Percentiles rank a stretch among this genome's conserved stretches.
These are phyloP conservation scores for Pithys albifrons DNA, from an alignment of 2,113 vertebrate genomes.

Conservation along the genomic window DNA sequence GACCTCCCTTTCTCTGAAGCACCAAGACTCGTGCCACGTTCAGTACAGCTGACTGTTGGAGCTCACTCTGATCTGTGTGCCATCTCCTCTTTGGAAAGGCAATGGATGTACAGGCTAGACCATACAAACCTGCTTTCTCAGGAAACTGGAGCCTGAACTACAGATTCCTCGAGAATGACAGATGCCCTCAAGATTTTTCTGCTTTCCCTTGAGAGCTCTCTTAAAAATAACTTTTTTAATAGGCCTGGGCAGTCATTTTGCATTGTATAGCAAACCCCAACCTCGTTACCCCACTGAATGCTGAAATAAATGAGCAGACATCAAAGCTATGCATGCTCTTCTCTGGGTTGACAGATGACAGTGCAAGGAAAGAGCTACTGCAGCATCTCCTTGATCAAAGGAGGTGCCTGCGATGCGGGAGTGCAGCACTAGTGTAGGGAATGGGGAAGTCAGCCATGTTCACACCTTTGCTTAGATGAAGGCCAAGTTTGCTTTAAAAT, in stretches of 20 bases:
- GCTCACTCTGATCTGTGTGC: not conserved
- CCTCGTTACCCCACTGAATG: not conserved
- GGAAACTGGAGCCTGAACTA: not conserved
- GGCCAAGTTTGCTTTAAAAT: not conserved
- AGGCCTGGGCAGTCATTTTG: slow-evolving; percentile 4
- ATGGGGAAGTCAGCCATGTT: not conserved
- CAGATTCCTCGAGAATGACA: not conserved
- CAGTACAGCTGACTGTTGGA: not conserved
- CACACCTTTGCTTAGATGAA: not conserved
- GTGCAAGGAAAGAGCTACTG: not conserved
- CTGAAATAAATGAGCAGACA: not conserved
- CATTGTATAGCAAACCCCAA: not conserved
- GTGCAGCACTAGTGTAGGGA: not conserved
- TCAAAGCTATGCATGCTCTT: not conserved
- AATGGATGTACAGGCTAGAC: not conserved
- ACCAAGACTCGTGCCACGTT: fast-evolving
- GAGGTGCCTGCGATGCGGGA: not conserved
- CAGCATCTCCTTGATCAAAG: not conserved
- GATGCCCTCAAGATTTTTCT: not conserved
- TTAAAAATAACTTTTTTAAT: slow-evolving; percentile 61
- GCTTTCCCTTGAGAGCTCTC: slow-evolving; percentile 6
- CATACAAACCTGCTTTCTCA: not conserved
- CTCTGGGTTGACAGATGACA: not conserved
- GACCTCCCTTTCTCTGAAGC: not conserved
- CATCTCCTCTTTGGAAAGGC: not conserved